Percentiles rank a stretch among this genome's conserved stretches.
These are phyloP conservation scores for Drosophila serrata DNA, from an alignment of 1,140 invertebrate species.

Conservation along the genomic window DNA sequence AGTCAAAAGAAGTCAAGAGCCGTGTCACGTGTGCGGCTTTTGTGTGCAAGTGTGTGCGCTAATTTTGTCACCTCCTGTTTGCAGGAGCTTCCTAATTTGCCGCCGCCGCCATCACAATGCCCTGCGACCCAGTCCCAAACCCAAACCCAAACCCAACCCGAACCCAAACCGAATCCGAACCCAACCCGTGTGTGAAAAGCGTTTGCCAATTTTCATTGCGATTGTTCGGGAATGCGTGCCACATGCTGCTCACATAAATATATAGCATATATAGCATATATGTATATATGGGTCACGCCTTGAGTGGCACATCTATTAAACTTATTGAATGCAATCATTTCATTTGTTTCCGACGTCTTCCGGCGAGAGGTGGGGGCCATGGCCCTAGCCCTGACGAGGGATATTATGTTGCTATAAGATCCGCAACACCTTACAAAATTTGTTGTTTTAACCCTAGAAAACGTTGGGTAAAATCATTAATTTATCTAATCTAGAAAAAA, in stretches of 20 bases:
- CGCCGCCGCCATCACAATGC: conserved; percentile 49
- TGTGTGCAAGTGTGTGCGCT: conserved; percentile 42
- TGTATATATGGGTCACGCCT: conserved; percentile 73
- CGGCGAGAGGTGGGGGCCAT: no score
- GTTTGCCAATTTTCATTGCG: conserved; percentile 67
- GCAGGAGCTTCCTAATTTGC: conserved; percentile 73
- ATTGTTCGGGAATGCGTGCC: conserved; percentile 55
- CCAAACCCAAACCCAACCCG: neutral
- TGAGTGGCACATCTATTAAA: conserved; percentile 67
- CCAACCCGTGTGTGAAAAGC: conserved; percentile 27
- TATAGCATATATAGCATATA: conserved; percentile 1
- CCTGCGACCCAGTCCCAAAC: neutral
- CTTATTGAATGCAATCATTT: conserved; percentile 68
- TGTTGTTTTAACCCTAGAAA: no score
- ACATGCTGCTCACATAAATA: conserved; percentile 1
- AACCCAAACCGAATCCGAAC: neutral
- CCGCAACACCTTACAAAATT: neutral
- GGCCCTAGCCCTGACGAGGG: neutral
- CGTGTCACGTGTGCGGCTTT: conserved; percentile 61
- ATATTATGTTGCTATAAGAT: neutral
- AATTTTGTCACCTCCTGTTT: conserved; percentile 64
- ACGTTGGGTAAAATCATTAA: no score
- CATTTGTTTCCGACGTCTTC: conserved; percentile 43
- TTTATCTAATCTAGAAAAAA: no score
- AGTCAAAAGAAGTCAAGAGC: conserved; percentile 75